Conservation (phyloP, 2,113 vertebrate species). For the Dasyprocta punctata region DNA sequence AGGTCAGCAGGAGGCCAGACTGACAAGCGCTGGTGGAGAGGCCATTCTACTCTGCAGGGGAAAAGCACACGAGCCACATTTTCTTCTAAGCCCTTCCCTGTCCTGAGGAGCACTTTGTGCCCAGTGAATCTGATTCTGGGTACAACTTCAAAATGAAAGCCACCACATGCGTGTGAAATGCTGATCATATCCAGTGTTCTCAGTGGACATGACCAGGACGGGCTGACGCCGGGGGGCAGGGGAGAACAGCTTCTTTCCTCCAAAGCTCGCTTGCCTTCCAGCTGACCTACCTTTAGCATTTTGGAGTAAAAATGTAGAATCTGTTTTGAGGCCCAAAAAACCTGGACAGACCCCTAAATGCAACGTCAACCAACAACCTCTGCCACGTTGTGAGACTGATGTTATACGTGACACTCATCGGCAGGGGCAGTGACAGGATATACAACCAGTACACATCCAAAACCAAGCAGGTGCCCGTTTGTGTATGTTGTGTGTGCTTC, state of each 20-base stretch:
- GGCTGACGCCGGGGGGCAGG: accelerated
- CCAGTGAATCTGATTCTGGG: background rate
- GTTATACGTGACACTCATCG: accelerated
- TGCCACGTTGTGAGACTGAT: background rate
- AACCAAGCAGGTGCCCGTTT: background rate
- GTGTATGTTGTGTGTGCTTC: accelerated
- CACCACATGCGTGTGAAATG: background rate
- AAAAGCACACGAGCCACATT: accelerated
- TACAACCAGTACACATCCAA: background rate
- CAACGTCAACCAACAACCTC: too few species aligned
- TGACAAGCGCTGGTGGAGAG: background rate
- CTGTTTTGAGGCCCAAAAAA: background rate
- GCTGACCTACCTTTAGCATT: background rate
- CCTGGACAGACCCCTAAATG: background rate
- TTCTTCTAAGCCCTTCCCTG: background rate
- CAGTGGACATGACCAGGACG: background rate
- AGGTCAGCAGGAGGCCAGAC: background rate
- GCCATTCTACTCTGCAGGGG: background rate
- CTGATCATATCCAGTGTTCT: background rate
- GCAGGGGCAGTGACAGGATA: background rate
- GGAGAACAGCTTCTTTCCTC: background rate
- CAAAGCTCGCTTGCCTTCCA: background rate
- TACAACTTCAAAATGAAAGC: background rate
- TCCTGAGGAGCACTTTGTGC: background rate
- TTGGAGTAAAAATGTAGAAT: background rate